Evolutionary conservation across 2,888 invertebrate species (phyloP), one percentile per base, ranked within the genome.

Genomic region (Synergus umbraculus): DNA sequence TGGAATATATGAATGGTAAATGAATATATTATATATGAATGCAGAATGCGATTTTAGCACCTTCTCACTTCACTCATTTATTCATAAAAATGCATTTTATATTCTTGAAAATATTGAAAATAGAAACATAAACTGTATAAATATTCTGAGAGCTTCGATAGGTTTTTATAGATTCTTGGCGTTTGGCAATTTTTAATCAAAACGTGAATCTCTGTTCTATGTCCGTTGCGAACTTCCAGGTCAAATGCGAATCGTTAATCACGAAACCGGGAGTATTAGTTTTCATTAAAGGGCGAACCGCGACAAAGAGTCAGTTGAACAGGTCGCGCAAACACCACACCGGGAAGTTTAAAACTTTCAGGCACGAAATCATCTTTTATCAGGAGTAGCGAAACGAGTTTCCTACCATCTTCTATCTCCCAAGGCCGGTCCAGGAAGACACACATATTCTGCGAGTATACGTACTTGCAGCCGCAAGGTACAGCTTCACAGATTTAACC

Each of bases 221-320:
- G 12, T 37, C 64, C 15, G 64, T 37, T 15, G 65, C 41, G 41
- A n/a, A 15, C 65, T n/a, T n/a, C 12, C 67, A 67, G 67, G 67
- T 67, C 67, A 67, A 67, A 46, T 44, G 67, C 67, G 29, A 80
- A 79, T 82, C 80, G 85, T 85, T 82, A 86, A 85, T 86, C 83
- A 84, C 80, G 80, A 78, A 83, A 63, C 77, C 79, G 78, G 65
- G 81, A 76, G 80, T 83, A 81, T 79, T 85, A 81, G 81, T 85
- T 86, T 85, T 29, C 29, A 29, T 29, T 29, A 29, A 29, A 29
- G 29, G 29, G 83, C 86, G 84, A 78, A 77, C 81, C 76, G 66
- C 80, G 84, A 82, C 83, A 82, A 84, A 82, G 82, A 83, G 83
- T 78, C 81, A 78, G 79, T 81, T 73, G 81, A 76, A 78, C 76